Evolutionary conservation across 2,888 invertebrate genomes (phyloP).

Genomic region (Rhagonycha lutea): DNA sequence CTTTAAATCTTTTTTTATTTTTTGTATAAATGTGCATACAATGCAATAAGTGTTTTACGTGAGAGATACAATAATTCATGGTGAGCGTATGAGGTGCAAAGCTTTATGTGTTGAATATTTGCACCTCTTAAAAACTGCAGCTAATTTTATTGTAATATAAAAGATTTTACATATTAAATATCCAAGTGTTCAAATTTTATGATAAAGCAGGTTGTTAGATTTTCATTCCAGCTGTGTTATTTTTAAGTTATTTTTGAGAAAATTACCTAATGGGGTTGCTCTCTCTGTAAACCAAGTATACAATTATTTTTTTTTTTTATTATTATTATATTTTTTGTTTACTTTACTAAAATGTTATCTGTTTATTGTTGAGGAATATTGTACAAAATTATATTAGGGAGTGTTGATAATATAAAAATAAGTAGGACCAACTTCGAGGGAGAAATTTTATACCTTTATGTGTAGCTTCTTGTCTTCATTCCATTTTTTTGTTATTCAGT

Average conservation of each 20-base stretch:
- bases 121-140: not conserved
- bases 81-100: not conserved
- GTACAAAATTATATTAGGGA: not conserved
- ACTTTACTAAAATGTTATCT: not conserved
- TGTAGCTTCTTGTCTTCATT: not conserved
- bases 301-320: not conserved
- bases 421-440: not conserved
- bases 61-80: not conserved
- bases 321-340: not conserved
- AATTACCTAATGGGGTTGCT: not conserved
- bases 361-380: not conserved
- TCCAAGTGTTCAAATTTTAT: not conserved
- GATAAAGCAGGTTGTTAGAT: not conserved
- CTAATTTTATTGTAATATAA: not conserved
- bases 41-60: not conserved
- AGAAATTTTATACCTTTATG: not conserved
- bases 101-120: not conserved
- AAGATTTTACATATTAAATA: not conserved
- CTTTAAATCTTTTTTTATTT: slow-evolving; percentile 41
- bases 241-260: not conserved
- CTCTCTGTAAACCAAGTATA: not conserved
- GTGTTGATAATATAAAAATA: not conserved
- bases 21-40: not conserved
- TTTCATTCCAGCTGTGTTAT: not conserved
- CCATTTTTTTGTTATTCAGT: not conserved